phyloP scores from a whole-genome alignment of 2,113 vertebrate species.

The Scartelaos histophorus region DNA sequence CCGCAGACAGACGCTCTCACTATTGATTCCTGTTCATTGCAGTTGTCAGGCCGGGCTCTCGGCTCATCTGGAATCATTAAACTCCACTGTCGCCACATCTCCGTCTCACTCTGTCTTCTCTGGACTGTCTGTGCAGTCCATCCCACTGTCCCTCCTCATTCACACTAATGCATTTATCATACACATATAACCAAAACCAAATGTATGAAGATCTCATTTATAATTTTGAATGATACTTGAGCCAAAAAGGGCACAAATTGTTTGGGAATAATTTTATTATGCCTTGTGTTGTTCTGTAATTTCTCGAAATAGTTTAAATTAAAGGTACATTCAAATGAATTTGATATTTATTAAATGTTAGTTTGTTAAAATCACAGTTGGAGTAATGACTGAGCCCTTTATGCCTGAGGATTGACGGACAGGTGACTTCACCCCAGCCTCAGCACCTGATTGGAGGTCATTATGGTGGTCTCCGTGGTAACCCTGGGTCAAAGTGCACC shows the following conservation, averaged over 20 bases:
- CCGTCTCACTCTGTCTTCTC: conserved; percentile 3
- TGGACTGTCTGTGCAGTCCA: not conserved
- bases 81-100: conserved; percentile 56
- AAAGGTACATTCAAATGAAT: not conserved
- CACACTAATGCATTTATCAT: conserved; percentile 15
- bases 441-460: conserved; percentile 36
- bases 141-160: not conserved
- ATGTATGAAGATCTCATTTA: not conserved
- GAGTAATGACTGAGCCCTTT: not conserved
- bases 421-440: conserved; percentile 22
- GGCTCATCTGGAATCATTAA: conserved; percentile 99
- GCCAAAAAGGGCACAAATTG: not conserved
- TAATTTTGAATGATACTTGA: not conserved
- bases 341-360: not conserved
- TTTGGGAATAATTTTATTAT: not conserved
- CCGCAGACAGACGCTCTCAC: conserved; percentile 95
- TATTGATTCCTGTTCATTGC: conserved; percentile 99
- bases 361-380: not conserved
- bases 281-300: not conserved
- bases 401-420: conserved; percentile 19
- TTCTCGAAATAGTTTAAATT: too few species aligned
- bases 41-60: conserved; percentile 92
- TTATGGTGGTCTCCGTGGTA: conserved; percentile 19
- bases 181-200: not conserved
- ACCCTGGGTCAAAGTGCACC: conserved; percentile 21